A percentile compares a stretch with the other conserved stretches of the same genome.
These are phyloP conservation scores for Drosophila niveifrons DNA, from an alignment of 2,888 invertebrate genomes.

Conservation along the genomic window DNA sequence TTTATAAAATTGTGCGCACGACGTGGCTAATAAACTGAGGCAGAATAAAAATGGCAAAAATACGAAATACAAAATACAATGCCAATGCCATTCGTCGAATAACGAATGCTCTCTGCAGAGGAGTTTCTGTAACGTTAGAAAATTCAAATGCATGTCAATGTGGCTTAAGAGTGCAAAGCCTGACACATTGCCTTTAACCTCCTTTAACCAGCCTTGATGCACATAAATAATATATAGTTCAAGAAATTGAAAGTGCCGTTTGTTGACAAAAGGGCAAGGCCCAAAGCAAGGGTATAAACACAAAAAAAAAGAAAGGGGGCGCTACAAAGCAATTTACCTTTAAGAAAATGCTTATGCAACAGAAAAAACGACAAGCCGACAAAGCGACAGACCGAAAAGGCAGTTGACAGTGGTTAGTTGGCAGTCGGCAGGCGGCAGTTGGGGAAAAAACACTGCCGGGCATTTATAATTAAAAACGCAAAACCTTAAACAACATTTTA, in stretches of 20 bases:
- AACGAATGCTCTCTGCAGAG: conserved; percentile 17
- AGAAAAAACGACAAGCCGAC: conserved; percentile 31
- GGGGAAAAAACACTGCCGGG: conserved; percentile 57
- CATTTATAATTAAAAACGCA: conserved; percentile 79
- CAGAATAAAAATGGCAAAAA: conserved; percentile 14
- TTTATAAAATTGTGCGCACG: conserved; percentile 59
- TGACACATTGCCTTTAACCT: no score
- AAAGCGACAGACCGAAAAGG: conserved; percentile 26
- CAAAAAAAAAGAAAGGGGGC: conserved; percentile 12
- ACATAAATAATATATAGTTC: neutral
- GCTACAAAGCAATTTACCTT: conserved; percentile 55
- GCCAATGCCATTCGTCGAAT: neutral
- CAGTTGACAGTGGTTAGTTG: conserved; percentile 20
- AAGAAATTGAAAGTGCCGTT: neutral
- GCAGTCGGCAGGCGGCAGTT: conserved; percentile 11
- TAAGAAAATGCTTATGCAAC: conserved; percentile 46
- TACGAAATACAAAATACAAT: neutral
- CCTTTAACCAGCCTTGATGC: no score
- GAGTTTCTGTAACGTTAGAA: neutral
- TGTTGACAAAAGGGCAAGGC: neutral
- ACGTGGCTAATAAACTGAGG: conserved; percentile 73
- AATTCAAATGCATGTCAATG: neutral
- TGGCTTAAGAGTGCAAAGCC: no score
- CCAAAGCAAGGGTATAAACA: conserved; percentile 10
- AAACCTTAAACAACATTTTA: conserved; percentile 73